phyloP scores from a whole-genome alignment of 2,888 invertebrate genomes.

The Polyploca ridens region DNA sequence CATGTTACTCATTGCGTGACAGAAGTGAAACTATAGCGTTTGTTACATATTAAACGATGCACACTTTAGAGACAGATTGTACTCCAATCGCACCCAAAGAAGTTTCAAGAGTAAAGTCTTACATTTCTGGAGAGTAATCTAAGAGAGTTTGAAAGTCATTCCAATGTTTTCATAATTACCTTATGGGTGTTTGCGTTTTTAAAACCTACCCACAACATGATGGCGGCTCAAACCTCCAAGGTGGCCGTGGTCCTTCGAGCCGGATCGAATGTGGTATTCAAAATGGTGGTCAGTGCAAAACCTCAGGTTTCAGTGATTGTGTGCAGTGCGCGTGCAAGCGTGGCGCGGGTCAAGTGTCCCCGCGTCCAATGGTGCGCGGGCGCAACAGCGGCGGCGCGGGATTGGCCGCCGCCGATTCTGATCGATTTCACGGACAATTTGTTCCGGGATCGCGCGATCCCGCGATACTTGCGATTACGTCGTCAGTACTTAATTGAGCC shows the following conservation, averaged over 20 bases:
- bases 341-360: conserved; percentile 20
- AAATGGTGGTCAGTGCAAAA: conserved; percentile 45
- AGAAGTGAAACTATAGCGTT: too few relatives aligned
- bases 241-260: conserved; percentile 33
- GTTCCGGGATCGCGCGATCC: conserved; percentile 61
- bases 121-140: background rate
- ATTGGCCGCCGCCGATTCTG: conserved; percentile 40
- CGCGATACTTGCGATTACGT: conserved; percentile 45
- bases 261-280: conserved; percentile 54
- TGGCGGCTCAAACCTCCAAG: background rate
- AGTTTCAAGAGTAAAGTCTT: background rate
- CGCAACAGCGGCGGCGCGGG: conserved; percentile 37
- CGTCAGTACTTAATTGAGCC: conserved; percentile 56
- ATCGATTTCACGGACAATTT: conserved; percentile 71
- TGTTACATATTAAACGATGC: too few relatives aligned
- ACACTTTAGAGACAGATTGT: too few relatives aligned
- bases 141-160: background rate
- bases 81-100: too few relatives aligned
- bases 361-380: conserved; percentile 40
- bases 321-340: conserved; percentile 40
- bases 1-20: too few relatives aligned
- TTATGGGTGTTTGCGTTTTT: background rate
- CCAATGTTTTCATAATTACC: background rate
- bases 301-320: conserved; percentile 71
- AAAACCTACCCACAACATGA: background rate